Evolutionary conservation across 2,888 invertebrate species (phyloP).

Genomic region (Gandaritis pyraliata): DNA sequence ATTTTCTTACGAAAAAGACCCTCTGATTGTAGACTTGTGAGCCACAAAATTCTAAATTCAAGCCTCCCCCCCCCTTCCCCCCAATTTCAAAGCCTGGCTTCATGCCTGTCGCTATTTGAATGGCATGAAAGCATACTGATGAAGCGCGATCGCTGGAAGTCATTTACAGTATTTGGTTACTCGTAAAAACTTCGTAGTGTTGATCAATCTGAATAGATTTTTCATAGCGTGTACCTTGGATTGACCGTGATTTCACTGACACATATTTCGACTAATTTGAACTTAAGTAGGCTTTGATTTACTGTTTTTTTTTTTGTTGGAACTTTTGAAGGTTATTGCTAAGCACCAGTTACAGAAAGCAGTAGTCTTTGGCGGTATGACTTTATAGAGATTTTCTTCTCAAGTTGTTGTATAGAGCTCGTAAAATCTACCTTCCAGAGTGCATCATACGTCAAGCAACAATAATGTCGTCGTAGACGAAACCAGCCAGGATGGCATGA

Average conservation of each 20-base stretch:
- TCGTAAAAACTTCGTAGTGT: conserved; percentile 23
- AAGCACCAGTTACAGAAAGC: background rate
- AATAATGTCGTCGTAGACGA: too few relatives aligned
- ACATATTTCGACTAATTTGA: background rate
- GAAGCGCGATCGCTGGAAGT: conserved; percentile 57
- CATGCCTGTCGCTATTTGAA: conserved; percentile 49
- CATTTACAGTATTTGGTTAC: conserved; percentile 46
- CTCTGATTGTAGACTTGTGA: too few relatives aligned
- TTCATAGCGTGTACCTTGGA: background rate
- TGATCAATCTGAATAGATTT: conserved; percentile 2
- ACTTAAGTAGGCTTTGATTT: background rate
- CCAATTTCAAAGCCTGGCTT: background rate
- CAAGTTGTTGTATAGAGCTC: too few relatives aligned
- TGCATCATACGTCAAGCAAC: too few relatives aligned
- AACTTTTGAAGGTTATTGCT: background rate
- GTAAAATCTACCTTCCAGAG: too few relatives aligned
- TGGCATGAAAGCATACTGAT: conserved; percentile 41
- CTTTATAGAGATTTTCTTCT: background rate
- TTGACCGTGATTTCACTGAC: conserved; percentile 6
- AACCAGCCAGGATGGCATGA: too few relatives aligned
- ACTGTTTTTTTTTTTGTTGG: background rate
- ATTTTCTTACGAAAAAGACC: too few relatives aligned
- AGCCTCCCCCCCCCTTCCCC: background rate
- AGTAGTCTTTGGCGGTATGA: background rate
- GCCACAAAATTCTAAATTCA: too few relatives aligned